These are phyloP conservation scores for Dolichopus griseipennis DNA, from an alignment of 2,888 invertebrate genomes.

Conservation along the genomic window DNA sequence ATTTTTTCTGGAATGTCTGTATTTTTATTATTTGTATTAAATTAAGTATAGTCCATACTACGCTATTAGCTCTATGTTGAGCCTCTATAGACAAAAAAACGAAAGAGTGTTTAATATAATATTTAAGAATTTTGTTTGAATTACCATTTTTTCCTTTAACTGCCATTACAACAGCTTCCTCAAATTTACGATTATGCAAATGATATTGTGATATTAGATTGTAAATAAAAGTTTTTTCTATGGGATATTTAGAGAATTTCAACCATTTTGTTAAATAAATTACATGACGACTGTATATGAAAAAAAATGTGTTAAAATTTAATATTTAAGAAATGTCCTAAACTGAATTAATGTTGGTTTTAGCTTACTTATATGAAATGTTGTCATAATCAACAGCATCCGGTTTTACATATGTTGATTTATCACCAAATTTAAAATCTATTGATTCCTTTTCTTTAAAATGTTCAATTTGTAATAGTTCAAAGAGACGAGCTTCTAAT, in stretches of 20 bases:
- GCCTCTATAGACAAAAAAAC: too few relatives aligned
- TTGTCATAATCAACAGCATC: constrained; percentile 26
- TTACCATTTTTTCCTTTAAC: background rate
- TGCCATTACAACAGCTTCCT: background rate
- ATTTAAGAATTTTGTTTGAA: too few relatives aligned
- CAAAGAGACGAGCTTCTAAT: background rate
- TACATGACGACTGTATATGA: background rate
- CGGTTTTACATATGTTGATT: constrained; percentile 26
- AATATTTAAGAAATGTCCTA: too few relatives aligned
- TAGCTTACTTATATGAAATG: constrained; percentile 29
- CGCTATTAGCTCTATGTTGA: constrained; percentile 18
- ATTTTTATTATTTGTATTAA: too few relatives aligned
- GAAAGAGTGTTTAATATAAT: too few relatives aligned
- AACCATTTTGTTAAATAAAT: constrained; percentile 27
- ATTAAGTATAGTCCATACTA: constrained; percentile 26
- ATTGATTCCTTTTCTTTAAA: background rate
- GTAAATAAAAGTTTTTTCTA: constrained; percentile 31
- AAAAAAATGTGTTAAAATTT: background rate
- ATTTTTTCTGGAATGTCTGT: too few relatives aligned
- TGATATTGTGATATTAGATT: constrained; percentile 32
- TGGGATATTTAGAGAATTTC: constrained; percentile 28
- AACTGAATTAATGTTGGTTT: too few relatives aligned
- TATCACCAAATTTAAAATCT: constrained; percentile 34
- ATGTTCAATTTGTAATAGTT: background rate
- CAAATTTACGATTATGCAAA: constrained; percentile 23